Percentiles rank a stretch among this genome's conserved stretches.
Evolutionary conservation across 2,113 vertebrate genomes (phyloP).

Genomic region (Muscicapa adusta): DNA sequence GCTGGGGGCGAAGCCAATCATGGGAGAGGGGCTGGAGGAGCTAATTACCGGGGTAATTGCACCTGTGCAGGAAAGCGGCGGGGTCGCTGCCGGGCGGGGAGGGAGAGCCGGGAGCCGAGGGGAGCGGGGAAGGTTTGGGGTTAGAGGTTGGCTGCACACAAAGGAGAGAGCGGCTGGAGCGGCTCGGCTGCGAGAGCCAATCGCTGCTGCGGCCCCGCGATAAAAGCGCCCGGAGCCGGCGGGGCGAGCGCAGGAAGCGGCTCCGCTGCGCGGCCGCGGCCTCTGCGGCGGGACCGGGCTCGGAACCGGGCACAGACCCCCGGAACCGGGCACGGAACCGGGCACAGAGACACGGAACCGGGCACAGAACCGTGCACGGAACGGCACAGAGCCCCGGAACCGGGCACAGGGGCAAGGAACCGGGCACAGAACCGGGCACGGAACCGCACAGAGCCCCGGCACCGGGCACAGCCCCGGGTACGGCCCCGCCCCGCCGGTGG

Average conservation of each 20-base stretch:
- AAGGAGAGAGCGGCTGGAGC: conserved; percentile 33
- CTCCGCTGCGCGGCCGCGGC: background rate
- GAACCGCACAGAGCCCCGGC: background rate
- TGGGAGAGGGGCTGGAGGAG: background rate
- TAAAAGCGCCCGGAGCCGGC: conserved; percentile 25
- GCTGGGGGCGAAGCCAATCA: background rate
- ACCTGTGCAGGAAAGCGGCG: rapidly evolving
- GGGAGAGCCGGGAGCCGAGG: background rate
- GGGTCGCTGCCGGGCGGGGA: background rate
- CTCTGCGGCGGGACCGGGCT: background rate
- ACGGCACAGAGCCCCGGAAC: no score
- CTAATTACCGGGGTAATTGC: background rate
- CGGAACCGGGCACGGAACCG: background rate
- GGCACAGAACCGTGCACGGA: no score
- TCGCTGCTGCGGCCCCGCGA: conserved; percentile 24
- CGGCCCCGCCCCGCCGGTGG: background rate
- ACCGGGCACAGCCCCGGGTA: background rate
- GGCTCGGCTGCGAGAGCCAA: background rate
- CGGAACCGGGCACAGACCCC: background rate
- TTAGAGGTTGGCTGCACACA: conserved; percentile 31
- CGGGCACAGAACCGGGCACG: no score
- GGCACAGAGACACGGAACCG: no score
- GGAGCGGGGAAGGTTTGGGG: background rate
- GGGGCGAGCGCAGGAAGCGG: background rate
- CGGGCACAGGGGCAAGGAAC: background rate